Base-by-base conservation (phyloP, 2,888 invertebrate genomes). In the Drosophila yooni region DNA sequence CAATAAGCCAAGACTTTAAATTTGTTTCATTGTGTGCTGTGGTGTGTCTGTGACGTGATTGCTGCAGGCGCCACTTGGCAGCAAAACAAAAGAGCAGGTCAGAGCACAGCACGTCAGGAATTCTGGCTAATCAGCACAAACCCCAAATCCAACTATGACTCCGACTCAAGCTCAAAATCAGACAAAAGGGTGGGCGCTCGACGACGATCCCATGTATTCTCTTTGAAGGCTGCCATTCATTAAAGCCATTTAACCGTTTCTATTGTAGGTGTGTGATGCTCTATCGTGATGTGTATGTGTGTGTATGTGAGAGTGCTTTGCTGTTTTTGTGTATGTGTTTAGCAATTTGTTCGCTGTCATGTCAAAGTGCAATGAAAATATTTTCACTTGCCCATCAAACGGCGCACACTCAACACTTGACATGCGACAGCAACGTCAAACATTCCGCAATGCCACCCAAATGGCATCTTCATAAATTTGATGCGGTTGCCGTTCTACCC, bases 361-460 rank as follows among this genome's bases (percentile, higher is more conserved):
- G 88, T 88, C 90, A 90, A 79, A 91, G 90, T 91, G 91, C 88
- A 88, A 91, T 88, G 90, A 86, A 88, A 91, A 91, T 88, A 91
- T 91, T 91, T 88, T 88, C 91, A 91, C 87, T 90, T 75, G 71
- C 79, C 79, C 75, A 76, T 76, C 81, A 83, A 75, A 71, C 68
- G 62, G 60, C 61, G 61, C 61, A 76, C 72, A 77, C 46, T 68
- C 64, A 66, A 70, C 82, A 88, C 91, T 88, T 91, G 87, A 89
- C 91, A 87, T 88, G 75, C 77, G 76, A 79, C 87, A 75, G 70
- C 66, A 80, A 82, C 86, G 88, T 90, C 90, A 90, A 89, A 81
- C 81, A 84, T 90, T 90, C 90, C 80, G 77, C 85, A 89, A 91
- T 87, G 87, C 87, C 87, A 87, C 87, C 88, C 91, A 88, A 88